A percentile compares a stretch with the other conserved stretches of the same genome.
Evolutionary conservation across 2,888 invertebrate species (phyloP).

Genomic region (Fissipunctia ypsillon): DNA sequence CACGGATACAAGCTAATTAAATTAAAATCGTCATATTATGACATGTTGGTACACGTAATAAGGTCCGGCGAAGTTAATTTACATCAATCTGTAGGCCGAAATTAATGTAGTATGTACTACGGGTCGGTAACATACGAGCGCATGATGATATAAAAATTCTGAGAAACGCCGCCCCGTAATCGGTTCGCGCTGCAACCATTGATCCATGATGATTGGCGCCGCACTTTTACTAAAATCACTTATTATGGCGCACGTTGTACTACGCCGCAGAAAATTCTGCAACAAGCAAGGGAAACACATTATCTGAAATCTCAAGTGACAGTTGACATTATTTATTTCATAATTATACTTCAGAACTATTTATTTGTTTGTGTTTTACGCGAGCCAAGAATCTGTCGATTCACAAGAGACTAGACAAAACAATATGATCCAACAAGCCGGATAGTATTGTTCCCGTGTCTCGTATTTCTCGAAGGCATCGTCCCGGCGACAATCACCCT

Average conservation of each 20-base stretch:
- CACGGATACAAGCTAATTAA: conserved; percentile 48
- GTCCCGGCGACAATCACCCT: conserved; percentile 74
- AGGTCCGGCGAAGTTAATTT: conserved; percentile 46
- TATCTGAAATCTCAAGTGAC: conserved; percentile 60
- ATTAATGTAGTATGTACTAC: conserved; percentile 59
- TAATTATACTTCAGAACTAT: conserved; percentile 60
- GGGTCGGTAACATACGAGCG: conserved; percentile 58
- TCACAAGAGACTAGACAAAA: conserved; percentile 51
- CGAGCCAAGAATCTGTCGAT: conserved; percentile 57
- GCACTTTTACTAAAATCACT: conserved; percentile 66
- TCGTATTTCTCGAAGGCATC: conserved; percentile 72
- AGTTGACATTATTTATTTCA: conserved; percentile 64
- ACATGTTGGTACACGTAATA: conserved; percentile 46
- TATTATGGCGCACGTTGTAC: conserved; percentile 44
- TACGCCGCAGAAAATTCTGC: conserved; percentile 35
- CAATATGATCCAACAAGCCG: conserved; percentile 65
- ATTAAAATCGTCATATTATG: conserved; percentile 44
- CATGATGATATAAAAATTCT: conserved; percentile 62
- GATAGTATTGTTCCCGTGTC: conserved; percentile 66
- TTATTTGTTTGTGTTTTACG: conserved; percentile 62
- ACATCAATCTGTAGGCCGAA: conserved; percentile 51
- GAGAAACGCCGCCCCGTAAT: conserved; percentile 63
- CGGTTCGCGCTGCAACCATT: conserved; percentile 54
- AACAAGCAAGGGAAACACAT: conserved; percentile 41
- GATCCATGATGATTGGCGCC: conserved; percentile 63